Evolutionary conservation across 2,797 vertebrate genomes (phyloP), one percentile per base, ranked within the genome.

Genomic region (Tragopan temminckii): DNA sequence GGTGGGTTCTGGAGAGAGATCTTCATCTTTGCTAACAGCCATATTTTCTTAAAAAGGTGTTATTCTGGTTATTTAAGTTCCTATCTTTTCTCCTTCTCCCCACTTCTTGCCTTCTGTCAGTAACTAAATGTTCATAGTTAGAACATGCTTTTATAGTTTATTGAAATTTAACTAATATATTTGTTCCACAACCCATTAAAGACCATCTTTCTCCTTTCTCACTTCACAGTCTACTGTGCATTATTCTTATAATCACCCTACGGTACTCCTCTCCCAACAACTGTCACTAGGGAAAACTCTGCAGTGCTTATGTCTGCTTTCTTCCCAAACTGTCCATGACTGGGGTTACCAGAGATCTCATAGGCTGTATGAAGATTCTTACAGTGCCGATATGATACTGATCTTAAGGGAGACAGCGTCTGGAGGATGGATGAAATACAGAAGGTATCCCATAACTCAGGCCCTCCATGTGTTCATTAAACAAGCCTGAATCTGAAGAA

Each of bases 381-480:
- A 63, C 6, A 45, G 7, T 7, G 7, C 48, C 45, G 58, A 55
- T 67, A 43, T 0, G 6, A 46, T 8, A 27, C 7, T 59, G 59
- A 50, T 3, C 10, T n/a, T 48, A 2, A 16, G 31, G 20, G 50
- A 85, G 11, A 27, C n/a, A 17, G n/a, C 23, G 61, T 40, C 19
- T 59, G 59, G 50, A 85, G 29, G 9, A 23, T 45, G 48, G 17
- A 19, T 80, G 68, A 90, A 72, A 50, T 50, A 33, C 2, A 48
- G 6, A 36, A 55, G 42, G 7, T 29, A 17, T 12, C 24, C 21
- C 20, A 17, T 40, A 89, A 50, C 1, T 21, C 3, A 42, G 58
- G 52, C 58, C 17, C 23, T 35, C 12, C 0, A 0, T 10, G 2
- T 38, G 9, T 52, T 52, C 50, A 15, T 66, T 42, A 81, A 68